Evolutionary conservation across 1,140 invertebrate species (phyloP).

Genomic region (Bombus superbus): DNA sequence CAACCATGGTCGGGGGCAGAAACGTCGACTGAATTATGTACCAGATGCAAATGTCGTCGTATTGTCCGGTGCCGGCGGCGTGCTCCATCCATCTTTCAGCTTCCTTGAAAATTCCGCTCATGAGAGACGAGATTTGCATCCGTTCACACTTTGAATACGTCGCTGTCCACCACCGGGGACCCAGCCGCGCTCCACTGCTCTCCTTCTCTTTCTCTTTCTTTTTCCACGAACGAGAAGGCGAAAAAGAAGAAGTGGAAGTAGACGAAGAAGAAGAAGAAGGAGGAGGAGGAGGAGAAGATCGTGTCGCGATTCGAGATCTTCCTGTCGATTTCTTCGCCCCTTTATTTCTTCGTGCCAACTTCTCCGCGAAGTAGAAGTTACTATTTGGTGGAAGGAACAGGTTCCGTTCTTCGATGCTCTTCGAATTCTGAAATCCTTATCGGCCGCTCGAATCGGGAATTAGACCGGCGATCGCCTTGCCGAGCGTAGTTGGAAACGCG

Average conservation of each 20-base stretch:
- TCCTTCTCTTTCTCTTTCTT: background rate
- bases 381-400: background rate
- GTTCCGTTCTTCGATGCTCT: background rate
- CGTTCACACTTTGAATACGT: conserved; percentile 71
- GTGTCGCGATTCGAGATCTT: background rate
- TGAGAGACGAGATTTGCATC: conserved; percentile 70
- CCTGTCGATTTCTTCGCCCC: background rate
- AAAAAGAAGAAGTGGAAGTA: too few species aligned
- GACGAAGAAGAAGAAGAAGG: background rate
- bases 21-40: conserved; percentile 73
- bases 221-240: background rate
- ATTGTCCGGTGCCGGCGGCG: conserved; percentile 65
- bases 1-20: conserved; percentile 51
- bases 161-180: conserved; percentile 30
- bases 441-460: background rate
- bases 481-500: too few species aligned
- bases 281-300: background rate
- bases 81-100: conserved; percentile 71
- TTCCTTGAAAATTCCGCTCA: conserved; percentile 73
- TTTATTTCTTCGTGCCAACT: background rate
- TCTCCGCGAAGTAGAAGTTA: background rate
- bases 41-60: conserved; percentile 70
- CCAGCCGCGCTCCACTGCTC: too few species aligned
- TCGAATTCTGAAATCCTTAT: background rate
- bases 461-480: background rate